These are phyloP conservation scores for Masticophis lateralis DNA, from an alignment of 2,797 vertebrate species.

Conservation along the genomic window DNA sequence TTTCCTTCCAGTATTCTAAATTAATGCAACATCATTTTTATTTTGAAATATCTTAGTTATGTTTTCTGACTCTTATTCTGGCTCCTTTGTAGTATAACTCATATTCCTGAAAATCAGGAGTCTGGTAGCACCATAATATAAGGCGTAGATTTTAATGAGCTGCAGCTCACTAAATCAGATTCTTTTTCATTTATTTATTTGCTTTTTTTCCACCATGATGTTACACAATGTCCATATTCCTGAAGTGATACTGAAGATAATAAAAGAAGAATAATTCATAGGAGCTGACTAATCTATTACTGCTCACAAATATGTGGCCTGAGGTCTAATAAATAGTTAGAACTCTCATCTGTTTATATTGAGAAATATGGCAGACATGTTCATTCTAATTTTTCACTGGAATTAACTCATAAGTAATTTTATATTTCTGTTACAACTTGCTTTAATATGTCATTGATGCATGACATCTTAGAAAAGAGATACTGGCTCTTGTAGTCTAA, in stretches of 20 bases:
- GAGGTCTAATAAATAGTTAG: background rate
- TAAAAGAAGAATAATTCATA: background rate
- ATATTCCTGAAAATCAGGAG: background rate
- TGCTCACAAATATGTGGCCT: background rate
- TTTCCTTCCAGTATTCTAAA: background rate
- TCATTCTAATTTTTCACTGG: slow-evolving; percentile 34
- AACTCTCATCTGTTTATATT: background rate
- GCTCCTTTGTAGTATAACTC: background rate
- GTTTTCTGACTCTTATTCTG: background rate
- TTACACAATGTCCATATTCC: background rate
- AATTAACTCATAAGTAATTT: slow-evolving; percentile 22
- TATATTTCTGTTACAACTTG: slow-evolving; percentile 17
- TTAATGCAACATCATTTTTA: background rate
- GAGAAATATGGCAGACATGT: slow-evolving; percentile 9
- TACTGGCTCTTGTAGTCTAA: background rate
- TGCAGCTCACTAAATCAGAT: background rate
- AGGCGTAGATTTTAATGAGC: background rate
- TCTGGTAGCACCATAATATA: background rate
- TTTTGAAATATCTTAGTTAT: background rate
- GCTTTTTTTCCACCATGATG: background rate
- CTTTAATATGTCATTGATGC: slow-evolving; percentile 7
- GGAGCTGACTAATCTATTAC: background rate
- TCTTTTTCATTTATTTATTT: background rate
- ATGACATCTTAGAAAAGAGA: background rate
- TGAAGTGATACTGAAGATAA: background rate